Conservation (phyloP, 2,113 vertebrate species). For the Eleginops maclovinus region DNA sequence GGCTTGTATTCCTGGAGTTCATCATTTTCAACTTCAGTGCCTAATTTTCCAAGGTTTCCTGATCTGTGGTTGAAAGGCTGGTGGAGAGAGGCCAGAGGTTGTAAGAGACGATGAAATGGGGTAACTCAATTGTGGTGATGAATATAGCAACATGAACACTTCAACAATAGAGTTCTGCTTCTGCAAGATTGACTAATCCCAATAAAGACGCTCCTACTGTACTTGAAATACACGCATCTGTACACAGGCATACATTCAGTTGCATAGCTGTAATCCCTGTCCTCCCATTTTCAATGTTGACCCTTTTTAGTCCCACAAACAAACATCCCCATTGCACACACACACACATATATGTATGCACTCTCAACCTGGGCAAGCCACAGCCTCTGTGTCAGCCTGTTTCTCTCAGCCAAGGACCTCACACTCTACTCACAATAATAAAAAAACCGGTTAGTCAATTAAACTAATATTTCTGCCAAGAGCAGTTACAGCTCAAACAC, state of each 20-base stretch:
- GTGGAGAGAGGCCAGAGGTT: neutral
- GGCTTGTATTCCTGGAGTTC: constrained; percentile 14
- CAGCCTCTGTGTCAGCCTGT: constrained; percentile 34
- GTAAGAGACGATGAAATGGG: constrained; percentile 58
- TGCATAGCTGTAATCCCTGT: constrained; percentile 10
- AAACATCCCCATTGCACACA: neutral
- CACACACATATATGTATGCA: neutral
- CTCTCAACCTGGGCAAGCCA: neutral
- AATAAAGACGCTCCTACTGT: constrained; percentile 9
- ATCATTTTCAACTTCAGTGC: constrained; percentile 26
- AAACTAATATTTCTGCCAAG: constrained; percentile 60
- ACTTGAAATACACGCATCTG: neutral
- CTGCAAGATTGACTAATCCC: constrained; percentile 26
- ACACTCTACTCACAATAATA: constrained; percentile 43
- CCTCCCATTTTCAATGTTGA: neutral
- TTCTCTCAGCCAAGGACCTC: constrained; percentile 49
- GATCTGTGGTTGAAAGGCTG: constrained; percentile 40
- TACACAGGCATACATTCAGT: constrained; percentile 9
- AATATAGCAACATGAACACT: constrained; percentile 41
- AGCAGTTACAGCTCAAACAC: constrained; percentile 44
- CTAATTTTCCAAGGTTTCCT: constrained; percentile 47
- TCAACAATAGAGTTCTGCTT: constrained; percentile 20
- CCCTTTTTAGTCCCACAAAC: neutral
- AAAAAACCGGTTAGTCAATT: constrained; percentile 52
- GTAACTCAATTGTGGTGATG: constrained; percentile 38